phyloP scores from a whole-genome alignment of 2,113 vertebrate species.

The Oncorhynchus gorbuscha region DNA sequence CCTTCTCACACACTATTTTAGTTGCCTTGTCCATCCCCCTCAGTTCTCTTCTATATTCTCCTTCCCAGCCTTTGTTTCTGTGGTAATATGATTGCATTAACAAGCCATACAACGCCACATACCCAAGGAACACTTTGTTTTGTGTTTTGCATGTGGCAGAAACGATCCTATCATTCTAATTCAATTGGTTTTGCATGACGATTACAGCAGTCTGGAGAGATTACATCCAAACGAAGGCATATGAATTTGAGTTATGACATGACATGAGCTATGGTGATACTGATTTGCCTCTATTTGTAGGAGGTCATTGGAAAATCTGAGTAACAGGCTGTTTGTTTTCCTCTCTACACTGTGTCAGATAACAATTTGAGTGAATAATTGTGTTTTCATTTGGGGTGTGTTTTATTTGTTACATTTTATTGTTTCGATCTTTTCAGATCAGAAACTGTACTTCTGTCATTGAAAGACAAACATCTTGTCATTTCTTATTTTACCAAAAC shows the following conservation, averaged over 20 bases:
- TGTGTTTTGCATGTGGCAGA: neutral
- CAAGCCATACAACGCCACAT: neutral
- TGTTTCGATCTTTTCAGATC: slow-evolving; percentile 71
- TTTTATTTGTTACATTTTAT: neutral
- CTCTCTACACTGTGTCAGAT: slow-evolving; percentile 80
- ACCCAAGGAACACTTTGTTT: neutral
- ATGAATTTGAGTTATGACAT: neutral
- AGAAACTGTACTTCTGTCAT: slow-evolving; percentile 87
- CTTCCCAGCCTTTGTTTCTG: neutral
- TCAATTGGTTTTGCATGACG: neutral
- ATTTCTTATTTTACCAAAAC: neutral
- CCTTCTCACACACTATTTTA: too few species aligned
- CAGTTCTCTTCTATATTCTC: neutral
- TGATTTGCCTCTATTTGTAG: slow-evolving; percentile 45
- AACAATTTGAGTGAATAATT: neutral
- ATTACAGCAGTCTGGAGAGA: too few species aligned
- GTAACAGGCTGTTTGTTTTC: slow-evolving; percentile 80
- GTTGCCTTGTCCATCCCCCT: neutral
- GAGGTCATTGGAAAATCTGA: slow-evolving; percentile 88
- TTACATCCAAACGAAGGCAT: too few species aligned
- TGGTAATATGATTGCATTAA: neutral
- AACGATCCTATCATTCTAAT: neutral
- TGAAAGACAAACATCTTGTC: slow-evolving; percentile 76
- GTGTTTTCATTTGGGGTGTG: neutral
- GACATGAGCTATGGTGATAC: neutral